Percentiles rank a stretch among this genome's conserved stretches.
phyloP scores from a whole-genome alignment of 2,797 vertebrate species.

The Hippoglossus hippoglossus region DNA sequence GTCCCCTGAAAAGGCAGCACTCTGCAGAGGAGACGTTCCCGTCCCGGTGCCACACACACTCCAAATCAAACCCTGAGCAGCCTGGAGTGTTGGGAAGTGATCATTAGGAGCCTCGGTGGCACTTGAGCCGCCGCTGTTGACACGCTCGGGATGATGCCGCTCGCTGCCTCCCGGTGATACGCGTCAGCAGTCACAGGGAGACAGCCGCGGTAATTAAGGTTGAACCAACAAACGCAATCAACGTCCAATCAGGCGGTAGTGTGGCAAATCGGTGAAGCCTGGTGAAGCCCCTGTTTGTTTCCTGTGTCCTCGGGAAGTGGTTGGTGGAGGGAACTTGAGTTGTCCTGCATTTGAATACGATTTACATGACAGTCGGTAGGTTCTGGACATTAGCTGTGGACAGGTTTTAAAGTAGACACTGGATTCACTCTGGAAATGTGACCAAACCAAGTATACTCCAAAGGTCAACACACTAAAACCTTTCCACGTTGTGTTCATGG shows the following conservation, averaged over 20 bases:
- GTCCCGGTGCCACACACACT: conserved; percentile 25
- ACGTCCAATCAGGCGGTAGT: conserved; percentile 67
- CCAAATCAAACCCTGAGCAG: conserved; percentile 56
- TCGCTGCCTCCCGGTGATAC: conserved; percentile 37
- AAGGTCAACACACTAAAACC: not conserved
- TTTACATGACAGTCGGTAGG: not conserved
- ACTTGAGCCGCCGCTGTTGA: conserved; percentile 56
- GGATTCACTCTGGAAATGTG: no score
- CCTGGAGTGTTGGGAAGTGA: conserved; percentile 53
- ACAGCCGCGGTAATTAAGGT: conserved; percentile 62
- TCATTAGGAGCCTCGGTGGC: conserved; percentile 59
- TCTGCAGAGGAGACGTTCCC: conserved; percentile 2
- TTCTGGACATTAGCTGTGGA: not conserved
- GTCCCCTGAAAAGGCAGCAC: conserved; percentile 14
- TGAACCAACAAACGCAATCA: conserved; percentile 76
- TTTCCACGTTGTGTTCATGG: not conserved
- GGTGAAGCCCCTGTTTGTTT: conserved; percentile 34
- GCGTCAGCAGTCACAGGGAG: conserved; percentile 54
- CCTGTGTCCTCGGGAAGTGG: conserved; percentile 29
- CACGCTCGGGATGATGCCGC: conserved; percentile 28
- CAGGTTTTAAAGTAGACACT: no score
- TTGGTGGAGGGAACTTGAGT: conserved; percentile 2
- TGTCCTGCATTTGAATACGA: conserved; percentile 4
- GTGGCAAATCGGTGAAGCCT: conserved; percentile 51
- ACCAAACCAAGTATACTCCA: not conserved